phyloP scores from a whole-genome alignment of 2,888 invertebrate species.

The Lycocerus yunnanus region DNA sequence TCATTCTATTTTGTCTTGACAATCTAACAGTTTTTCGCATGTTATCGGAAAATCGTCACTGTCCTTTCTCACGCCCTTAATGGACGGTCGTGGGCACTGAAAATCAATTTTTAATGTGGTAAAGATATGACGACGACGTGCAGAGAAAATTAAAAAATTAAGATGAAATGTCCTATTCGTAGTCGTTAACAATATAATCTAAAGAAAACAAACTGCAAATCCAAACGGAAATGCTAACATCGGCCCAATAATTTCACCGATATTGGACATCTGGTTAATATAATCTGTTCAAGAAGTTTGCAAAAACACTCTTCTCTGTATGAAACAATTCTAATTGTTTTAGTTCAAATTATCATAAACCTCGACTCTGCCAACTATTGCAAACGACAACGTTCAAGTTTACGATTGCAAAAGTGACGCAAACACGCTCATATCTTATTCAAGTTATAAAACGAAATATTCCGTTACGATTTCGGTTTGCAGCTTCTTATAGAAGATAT shows the following conservation, averaged over 20 bases:
- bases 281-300: neutral
- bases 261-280: neutral
- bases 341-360: neutral
- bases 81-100: neutral
- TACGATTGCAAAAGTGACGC: constrained; percentile 4
- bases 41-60: neutral
- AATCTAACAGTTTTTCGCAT: neutral
- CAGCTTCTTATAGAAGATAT: neutral
- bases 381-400: neutral
- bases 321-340: neutral
- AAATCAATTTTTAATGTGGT: neutral
- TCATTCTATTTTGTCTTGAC: neutral
- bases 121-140: no score
- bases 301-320: neutral
- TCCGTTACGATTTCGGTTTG: neutral
- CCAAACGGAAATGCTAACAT: neutral
- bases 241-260: neutral
- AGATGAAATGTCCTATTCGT: no score
- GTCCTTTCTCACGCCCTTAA: neutral
- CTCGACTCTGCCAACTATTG: neutral
- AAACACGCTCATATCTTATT: neutral
- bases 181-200: no score
- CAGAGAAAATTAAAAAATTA: no score
- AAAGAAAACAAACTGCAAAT: neutral
- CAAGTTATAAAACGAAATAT: neutral